Conservation (phyloP, 1,140 invertebrate genomes). For the Listronotus oregonensis region DNA sequence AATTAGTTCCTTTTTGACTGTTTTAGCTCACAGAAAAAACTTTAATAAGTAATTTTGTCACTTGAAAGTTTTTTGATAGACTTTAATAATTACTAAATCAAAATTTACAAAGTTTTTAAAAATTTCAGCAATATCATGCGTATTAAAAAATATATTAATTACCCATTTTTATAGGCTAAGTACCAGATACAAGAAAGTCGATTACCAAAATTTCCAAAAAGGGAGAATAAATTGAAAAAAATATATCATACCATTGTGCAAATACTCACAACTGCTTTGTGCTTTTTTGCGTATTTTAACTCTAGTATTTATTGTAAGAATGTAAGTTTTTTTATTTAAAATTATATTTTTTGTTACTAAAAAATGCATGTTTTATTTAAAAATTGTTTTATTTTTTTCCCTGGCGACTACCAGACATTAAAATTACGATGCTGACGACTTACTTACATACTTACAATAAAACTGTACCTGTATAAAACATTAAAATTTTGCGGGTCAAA, state of each 20-base stretch:
- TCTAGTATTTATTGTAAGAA: constrained; percentile 26
- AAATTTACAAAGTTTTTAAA: no score
- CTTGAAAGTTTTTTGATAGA: no score
- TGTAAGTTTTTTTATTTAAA: constrained; percentile 24
- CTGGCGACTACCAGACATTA: background rate
- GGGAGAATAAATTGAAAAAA: background rate
- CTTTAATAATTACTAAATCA: no score
- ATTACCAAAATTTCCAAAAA: background rate
- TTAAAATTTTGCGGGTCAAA: no score
- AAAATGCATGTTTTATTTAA: background rate
- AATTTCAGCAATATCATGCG: no score
- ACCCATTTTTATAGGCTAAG: no score
- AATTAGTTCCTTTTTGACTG: no score
- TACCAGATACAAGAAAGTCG: no score
- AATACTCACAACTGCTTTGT: background rate
- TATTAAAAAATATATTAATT: no score
- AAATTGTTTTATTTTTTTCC: background rate
- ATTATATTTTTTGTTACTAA: background rate
- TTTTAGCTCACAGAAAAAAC: no score
- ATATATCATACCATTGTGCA: background rate
- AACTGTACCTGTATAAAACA: background rate
- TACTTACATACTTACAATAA: constrained; percentile 31
- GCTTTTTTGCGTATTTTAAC: no score
- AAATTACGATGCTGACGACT: background rate
- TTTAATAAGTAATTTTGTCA: no score